Percentiles rank a stretch among this genome's conserved stretches.
Conservation (phyloP, 2,113 vertebrate species). For the Calyptomena viridis region DNA sequence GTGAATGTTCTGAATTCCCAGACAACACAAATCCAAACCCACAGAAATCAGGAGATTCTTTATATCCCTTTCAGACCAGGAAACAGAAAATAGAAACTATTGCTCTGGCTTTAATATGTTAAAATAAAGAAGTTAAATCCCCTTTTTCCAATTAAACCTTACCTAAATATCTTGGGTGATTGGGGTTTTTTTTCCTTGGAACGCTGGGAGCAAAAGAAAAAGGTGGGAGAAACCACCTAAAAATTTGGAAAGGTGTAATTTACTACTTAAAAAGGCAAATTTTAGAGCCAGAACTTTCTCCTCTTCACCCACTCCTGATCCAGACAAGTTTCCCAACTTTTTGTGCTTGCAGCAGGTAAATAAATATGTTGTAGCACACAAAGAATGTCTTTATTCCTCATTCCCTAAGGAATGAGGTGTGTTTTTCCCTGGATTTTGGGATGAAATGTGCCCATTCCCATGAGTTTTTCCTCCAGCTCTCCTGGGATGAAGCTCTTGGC, state of each 20-base stretch:
- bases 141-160: not conserved
- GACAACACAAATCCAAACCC: not conserved
- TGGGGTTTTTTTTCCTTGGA: rapidly evolving
- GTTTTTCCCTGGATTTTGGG: not conserved
- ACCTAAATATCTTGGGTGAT: not conserved
- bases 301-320: not conserved
- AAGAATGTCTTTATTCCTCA: not conserved
- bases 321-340: not conserved
- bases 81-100: not conserved
- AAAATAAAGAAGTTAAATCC: not conserved
- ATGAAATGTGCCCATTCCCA: no score
- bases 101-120: not conserved
- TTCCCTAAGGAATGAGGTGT: not conserved
- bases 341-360: not conserved
- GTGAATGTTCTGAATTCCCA: not conserved
- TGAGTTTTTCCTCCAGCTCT: no score
- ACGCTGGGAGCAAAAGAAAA: not conserved
- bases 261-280: not conserved
- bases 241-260: not conserved
- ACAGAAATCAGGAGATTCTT: not conserved
- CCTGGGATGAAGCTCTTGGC: no score
- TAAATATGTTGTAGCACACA: rapidly evolving
- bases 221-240: not conserved
- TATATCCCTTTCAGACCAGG: not conserved
- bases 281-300: not conserved